A percentile compares a stretch with the other conserved stretches of the same genome.
Conservation (phyloP, 2,888 invertebrate genomes). For the Xanthorhoe spadicearia region DNA sequence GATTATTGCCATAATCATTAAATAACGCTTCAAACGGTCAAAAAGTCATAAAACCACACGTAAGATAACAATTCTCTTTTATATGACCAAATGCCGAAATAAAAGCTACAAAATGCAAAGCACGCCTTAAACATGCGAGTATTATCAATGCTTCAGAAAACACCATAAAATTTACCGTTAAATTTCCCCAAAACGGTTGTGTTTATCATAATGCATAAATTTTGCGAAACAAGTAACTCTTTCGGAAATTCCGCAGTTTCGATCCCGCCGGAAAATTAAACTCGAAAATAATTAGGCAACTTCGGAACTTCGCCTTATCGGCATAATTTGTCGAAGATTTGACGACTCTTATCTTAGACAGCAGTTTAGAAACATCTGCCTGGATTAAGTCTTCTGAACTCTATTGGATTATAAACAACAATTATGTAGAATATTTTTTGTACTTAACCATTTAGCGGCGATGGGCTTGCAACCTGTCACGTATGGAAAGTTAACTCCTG, state of each 20-base stretch:
- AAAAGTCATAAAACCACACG: no score
- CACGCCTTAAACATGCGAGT: neutral
- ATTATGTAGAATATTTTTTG: neutral
- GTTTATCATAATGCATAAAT: constrained; percentile 35
- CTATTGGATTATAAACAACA: neutral
- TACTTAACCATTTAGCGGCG: neutral
- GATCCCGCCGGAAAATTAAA: constrained; percentile 41
- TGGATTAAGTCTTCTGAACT: neutral
- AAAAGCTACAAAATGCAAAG: neutral
- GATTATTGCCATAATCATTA: no score
- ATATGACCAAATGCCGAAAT: no score
- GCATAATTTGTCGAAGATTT: constrained; percentile 54
- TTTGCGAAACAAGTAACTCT: constrained; percentile 35
- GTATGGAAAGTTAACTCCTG: no score
- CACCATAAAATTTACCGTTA: constrained; percentile 4
- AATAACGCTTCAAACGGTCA: no score
- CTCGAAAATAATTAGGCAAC: constrained; percentile 44
- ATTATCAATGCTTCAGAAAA: neutral
- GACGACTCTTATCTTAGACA: constrained; percentile 48
- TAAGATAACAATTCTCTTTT: no score
- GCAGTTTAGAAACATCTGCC: constrained; percentile 37
- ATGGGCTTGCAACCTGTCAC: no score
- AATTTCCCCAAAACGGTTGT: constrained; percentile 22
- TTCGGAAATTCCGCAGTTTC: constrained; percentile 30
- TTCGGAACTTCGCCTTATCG: constrained; percentile 52